These are phyloP conservation scores for Physeter macrocephalus DNA, from an alignment of 2,113 vertebrate genomes.

Conservation along the genomic window DNA sequence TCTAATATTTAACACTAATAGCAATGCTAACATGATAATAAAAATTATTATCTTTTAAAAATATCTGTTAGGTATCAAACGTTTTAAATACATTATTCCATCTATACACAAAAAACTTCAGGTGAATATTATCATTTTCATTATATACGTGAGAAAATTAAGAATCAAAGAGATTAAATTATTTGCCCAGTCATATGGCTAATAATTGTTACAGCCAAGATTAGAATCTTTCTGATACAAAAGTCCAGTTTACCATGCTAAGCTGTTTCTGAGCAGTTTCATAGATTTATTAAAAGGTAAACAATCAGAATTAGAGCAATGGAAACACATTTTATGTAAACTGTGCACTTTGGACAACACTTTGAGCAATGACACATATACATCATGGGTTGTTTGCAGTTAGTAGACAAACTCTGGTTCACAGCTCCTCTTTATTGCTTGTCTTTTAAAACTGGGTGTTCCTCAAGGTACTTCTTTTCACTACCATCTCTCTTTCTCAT, in stretches of 20 bases:
- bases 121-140: not conserved
- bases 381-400: conserved; percentile 47
- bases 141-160: not conserved
- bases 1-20: not conserved
- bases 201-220: not conserved
- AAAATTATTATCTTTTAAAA: not conserved
- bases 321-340: not conserved
- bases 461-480: not conserved
- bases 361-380: conserved; percentile 15
- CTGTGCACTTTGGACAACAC: not conserved
- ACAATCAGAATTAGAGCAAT: not conserved
- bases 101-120: not conserved
- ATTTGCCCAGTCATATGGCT: not conserved
- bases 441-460: not conserved
- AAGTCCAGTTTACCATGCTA: not conserved
- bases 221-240: not conserved
- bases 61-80: not conserved
- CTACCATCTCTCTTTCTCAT: not conserved
- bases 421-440: not conserved
- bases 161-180: not conserved
- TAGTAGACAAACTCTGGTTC: not conserved
- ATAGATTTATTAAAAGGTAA: conserved; percentile 2
- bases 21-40: not conserved
- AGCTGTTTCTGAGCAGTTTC: not conserved
- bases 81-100: not conserved